These are phyloP conservation scores for Archilochus colubris DNA, from an alignment of 2,113 vertebrate genomes.

Conservation along the genomic window DNA sequence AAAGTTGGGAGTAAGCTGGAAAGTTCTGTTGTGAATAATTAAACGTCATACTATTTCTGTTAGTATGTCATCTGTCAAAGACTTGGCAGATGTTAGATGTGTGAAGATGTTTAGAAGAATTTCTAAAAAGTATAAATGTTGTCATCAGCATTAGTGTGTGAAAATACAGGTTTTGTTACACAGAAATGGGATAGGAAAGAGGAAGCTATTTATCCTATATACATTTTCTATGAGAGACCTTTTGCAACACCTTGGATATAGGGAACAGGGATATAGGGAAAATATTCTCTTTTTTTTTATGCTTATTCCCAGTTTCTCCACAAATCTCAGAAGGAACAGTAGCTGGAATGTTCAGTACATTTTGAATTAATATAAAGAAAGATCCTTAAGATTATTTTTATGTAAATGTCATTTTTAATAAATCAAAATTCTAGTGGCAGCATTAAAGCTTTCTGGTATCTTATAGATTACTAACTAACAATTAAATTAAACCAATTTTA, in stretches of 20 bases:
- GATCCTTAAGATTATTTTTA: background rate
- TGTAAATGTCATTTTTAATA: background rate
- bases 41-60: background rate
- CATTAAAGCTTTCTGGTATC: background rate
- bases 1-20: background rate
- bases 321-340: background rate
- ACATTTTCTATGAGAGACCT: background rate
- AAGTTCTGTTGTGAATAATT: background rate
- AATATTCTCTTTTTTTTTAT: background rate
- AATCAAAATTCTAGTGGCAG: background rate
- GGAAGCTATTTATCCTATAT: background rate
- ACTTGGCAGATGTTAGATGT: background rate
- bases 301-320: background rate
- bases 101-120: background rate
- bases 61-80: background rate
- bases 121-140: background rate
- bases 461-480: background rate
- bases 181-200: background rate
- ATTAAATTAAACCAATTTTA: background rate
- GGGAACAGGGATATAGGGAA: too few species aligned
- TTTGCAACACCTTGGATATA: background rate
- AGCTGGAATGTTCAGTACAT: background rate
- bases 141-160: background rate
- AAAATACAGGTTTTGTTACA: background rate
- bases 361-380: background rate